These are phyloP conservation scores for Pangasius macronema DNA, from an alignment of 2,797 vertebrate genomes.

Conservation along the genomic window DNA sequence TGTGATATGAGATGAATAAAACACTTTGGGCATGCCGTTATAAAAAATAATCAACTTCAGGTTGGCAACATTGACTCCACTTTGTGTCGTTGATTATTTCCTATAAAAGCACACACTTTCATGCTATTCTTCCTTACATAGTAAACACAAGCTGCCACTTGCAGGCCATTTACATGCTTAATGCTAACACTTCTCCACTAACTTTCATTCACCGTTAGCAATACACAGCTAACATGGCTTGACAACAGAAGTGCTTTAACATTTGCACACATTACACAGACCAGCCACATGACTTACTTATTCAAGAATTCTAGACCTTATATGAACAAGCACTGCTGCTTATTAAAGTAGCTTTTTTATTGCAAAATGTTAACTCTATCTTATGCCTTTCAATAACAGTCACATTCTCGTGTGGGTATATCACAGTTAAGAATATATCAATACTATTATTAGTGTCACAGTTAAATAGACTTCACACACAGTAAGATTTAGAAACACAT, in stretches of 20 bases:
- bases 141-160: too few species aligned
- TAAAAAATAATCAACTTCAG: neutral
- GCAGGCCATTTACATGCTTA: neutral
- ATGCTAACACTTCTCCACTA: neutral
- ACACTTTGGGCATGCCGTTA: neutral
- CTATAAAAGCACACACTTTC: neutral
- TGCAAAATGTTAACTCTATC: neutral
- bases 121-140: too few species aligned
- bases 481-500: neutral
- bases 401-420: neutral
- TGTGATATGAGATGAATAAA: neutral
- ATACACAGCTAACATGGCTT: neutral
- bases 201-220: neutral
- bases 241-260: neutral
- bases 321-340: neutral
- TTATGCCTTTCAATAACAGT: neutral
- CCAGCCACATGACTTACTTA: neutral
- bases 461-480: neutral
- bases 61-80: too few species aligned
- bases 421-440: neutral
- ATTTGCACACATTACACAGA: neutral
- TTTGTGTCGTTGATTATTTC: neutral
- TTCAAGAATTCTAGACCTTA: neutral
- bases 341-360: too few species aligned
- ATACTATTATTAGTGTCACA: neutral